phyloP scores from a whole-genome alignment of 2,888 invertebrate genomes.

The Troilus luridus region DNA sequence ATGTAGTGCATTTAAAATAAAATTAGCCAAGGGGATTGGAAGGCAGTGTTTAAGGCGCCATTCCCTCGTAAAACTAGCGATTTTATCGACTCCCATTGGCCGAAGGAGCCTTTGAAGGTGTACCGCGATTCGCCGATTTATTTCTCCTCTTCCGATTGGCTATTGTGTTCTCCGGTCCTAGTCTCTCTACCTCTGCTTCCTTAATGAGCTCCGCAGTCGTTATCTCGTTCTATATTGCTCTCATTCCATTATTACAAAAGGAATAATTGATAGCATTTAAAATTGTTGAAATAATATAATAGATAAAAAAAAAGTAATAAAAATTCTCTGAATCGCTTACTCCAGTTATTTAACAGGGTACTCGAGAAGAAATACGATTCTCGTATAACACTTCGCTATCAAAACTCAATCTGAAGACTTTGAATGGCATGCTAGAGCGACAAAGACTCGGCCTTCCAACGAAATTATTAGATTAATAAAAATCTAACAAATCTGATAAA shows the following conservation, averaged over 20 bases:
- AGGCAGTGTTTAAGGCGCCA: conserved; percentile 18
- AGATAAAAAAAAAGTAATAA: background rate
- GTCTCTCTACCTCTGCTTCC: background rate
- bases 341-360: background rate
- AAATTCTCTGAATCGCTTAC: background rate
- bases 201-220: background rate
- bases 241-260: background rate
- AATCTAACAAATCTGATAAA: too few species aligned
- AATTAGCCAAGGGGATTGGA: conserved; percentile 14
- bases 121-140: conserved; percentile 15
- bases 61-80: conserved; percentile 37
- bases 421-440: background rate
- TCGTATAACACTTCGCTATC: background rate
- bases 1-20: conserved; percentile 26
- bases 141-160: background rate
- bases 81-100: conserved; percentile 10
- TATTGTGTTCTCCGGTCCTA: background rate
- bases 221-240: background rate
- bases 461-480: background rate
- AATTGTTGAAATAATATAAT: background rate
- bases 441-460: background rate
- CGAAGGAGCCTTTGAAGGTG: background rate
- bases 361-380: background rate
- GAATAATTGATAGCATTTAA: background rate
- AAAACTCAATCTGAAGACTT: background rate